phyloP scores from a whole-genome alignment of 2,113 vertebrate genomes.

The Indri indri region DNA sequence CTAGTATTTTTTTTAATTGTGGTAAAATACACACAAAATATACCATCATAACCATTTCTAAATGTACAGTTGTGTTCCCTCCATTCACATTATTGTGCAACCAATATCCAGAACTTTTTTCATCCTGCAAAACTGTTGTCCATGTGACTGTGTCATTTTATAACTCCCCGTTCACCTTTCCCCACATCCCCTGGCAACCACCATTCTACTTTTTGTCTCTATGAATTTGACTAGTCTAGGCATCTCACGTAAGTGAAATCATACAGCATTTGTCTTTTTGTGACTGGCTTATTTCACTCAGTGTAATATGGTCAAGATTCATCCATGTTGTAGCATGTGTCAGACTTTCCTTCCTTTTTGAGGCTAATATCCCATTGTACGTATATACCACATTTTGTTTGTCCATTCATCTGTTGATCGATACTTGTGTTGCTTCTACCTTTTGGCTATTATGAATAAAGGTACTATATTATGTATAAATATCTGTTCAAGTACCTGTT shows the following conservation, averaged over 20 bases:
- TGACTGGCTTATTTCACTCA: neutral
- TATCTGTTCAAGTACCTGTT: neutral
- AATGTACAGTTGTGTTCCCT: neutral
- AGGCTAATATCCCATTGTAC: neutral
- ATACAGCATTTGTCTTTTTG: neutral
- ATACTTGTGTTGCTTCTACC: neutral
- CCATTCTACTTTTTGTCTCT: neutral
- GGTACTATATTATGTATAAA: neutral
- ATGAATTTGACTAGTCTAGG: neutral
- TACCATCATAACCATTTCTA: neutral
- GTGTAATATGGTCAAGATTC: neutral
- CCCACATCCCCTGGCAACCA: neutral
- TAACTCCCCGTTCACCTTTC: neutral
- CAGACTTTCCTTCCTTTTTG: neutral
- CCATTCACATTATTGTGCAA: neutral
- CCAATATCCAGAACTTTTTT: neutral
- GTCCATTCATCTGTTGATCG: neutral
- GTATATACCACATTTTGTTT: too few species aligned
- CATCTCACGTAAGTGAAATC: neutral
- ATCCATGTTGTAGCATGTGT: neutral
- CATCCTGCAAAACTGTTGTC: neutral
- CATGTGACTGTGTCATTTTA: neutral
- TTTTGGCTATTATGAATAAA: neutral
- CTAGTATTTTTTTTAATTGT: neutral
- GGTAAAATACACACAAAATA: neutral